phyloP scores from a whole-genome alignment of 1,140 invertebrate genomes.

The Drusus annulatus region DNA sequence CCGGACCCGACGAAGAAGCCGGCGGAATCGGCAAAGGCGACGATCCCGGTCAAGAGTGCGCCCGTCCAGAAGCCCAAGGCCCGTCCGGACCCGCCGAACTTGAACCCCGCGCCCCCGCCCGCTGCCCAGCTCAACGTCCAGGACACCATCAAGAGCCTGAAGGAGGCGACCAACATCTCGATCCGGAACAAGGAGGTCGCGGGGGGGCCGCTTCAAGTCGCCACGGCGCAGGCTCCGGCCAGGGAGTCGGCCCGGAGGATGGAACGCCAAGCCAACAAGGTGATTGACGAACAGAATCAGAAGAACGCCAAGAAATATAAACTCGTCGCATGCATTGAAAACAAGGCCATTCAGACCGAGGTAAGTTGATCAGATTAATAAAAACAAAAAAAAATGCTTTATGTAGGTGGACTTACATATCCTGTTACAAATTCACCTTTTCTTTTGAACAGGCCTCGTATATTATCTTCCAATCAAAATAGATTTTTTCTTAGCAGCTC shows the following conservation, averaged over 20 bases:
- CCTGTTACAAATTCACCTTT: too few species aligned
- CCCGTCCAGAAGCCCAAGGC: neutral
- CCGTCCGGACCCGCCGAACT: neutral
- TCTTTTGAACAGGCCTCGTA: too few species aligned
- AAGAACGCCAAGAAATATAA: conserved; percentile 29
- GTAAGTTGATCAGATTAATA: neutral
- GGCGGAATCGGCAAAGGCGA: neutral
- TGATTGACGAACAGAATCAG: conserved; percentile 25
- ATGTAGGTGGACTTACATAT: too few species aligned
- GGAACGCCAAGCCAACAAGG: neutral
- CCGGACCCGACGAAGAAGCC: neutral
- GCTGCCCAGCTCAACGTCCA: neutral
- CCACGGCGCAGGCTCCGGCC: neutral
- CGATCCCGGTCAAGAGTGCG: too few species aligned
- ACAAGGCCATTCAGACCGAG: conserved; percentile 23
- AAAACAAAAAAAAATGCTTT: too few species aligned
- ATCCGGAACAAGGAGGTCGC: conserved; percentile 10
- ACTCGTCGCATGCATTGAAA: conserved; percentile 24
- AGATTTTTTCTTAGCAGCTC: too few species aligned
- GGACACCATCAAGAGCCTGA: conserved; percentile 17
- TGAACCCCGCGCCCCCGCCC: neutral
- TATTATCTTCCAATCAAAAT: too few species aligned
- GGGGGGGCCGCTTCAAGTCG: neutral
- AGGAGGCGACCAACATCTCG: neutral
- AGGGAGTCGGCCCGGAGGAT: neutral